Percentiles rank a stretch among this genome's conserved stretches.
phyloP scores from a whole-genome alignment of 1,140 invertebrate genomes.

The Oreohelix idahoensis region DNA sequence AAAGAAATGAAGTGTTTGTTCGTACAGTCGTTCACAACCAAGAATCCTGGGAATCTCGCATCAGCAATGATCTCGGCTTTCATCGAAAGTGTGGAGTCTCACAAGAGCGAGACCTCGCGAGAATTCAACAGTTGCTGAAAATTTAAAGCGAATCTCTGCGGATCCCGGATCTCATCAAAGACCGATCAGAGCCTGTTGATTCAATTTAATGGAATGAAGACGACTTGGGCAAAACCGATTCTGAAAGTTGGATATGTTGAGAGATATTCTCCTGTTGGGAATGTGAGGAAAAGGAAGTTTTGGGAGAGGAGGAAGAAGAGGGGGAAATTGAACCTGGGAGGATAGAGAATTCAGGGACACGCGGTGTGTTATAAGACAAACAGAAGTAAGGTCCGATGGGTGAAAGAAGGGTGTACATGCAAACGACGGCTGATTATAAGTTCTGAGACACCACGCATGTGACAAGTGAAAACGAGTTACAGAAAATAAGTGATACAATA shows the following conservation, averaged over 20 bases:
- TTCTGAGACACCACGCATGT: too few relatives aligned
- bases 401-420: too few relatives aligned
- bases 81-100: not conserved
- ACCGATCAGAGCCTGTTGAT: conserved; percentile 35
- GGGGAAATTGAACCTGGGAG: too few relatives aligned
- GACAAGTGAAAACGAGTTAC: too few relatives aligned
- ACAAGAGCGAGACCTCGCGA: conserved; percentile 28
- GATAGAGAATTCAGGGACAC: too few relatives aligned
- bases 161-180: conserved; percentile 33
- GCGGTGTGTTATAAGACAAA: too few relatives aligned
- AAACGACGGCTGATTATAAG: too few relatives aligned
- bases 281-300: not conserved
- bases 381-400: too few relatives aligned
- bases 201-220: conserved; percentile 37
- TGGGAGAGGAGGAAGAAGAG: too few relatives aligned
- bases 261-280: not conserved
- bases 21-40: too few relatives aligned
- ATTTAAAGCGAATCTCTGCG: conserved; percentile 34
- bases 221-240: not conserved
- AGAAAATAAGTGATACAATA: too few relatives aligned
- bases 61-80: not conserved
- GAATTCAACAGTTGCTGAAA: conserved; percentile 34
- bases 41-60: not conserved
- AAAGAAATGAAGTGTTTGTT: too few relatives aligned
- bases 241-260: not conserved